phyloP scores from a whole-genome alignment of 2,888 invertebrate genomes.

The Volucella inflata region DNA sequence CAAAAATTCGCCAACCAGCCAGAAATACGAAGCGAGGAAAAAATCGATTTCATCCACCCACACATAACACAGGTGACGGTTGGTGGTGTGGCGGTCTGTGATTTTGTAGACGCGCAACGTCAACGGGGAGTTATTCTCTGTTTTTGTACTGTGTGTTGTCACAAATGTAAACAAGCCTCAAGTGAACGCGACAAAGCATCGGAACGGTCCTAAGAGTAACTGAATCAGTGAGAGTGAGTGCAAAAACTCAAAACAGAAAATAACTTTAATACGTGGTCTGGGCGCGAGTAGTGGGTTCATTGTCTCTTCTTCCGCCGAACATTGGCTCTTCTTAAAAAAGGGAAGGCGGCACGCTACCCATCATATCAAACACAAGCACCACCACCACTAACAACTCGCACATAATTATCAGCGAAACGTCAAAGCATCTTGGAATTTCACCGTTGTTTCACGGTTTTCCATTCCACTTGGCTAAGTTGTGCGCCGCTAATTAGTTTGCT shows the following conservation, averaged over 20 bases:
- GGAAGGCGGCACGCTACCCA: conserved; percentile 6
- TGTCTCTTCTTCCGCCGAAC: conserved; percentile 55
- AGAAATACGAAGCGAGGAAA: conserved; percentile 50
- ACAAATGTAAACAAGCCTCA: conserved; percentile 65
- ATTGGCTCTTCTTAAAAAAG: conserved; percentile 6
- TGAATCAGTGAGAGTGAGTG: conserved; percentile 35
- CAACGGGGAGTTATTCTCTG: no score
- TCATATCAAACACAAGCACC: background rate
- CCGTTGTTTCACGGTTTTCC: conserved; percentile 54
- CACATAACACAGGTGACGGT: conserved; percentile 30
- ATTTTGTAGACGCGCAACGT: conserved; percentile 9
- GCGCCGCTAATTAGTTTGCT: conserved; percentile 72
- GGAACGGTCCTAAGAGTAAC: conserved; percentile 32
- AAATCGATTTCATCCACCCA: conserved; percentile 66
- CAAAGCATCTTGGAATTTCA: conserved; percentile 33
- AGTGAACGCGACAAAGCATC: conserved; percentile 46
- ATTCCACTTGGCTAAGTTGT: conserved; percentile 65
- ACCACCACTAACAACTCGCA: conserved; percentile 13
- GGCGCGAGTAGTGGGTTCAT: conserved; percentile 55
- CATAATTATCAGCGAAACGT: conserved; percentile 59
- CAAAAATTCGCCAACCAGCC: conserved; percentile 26
- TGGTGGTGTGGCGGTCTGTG: conserved; percentile 1
- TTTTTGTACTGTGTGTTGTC: conserved; percentile 40
- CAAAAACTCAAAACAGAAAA: background rate
- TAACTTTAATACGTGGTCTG: conserved; percentile 9